phyloP scores from a whole-genome alignment of 2,888 invertebrate genomes.

The Diogma glabrata region DNA sequence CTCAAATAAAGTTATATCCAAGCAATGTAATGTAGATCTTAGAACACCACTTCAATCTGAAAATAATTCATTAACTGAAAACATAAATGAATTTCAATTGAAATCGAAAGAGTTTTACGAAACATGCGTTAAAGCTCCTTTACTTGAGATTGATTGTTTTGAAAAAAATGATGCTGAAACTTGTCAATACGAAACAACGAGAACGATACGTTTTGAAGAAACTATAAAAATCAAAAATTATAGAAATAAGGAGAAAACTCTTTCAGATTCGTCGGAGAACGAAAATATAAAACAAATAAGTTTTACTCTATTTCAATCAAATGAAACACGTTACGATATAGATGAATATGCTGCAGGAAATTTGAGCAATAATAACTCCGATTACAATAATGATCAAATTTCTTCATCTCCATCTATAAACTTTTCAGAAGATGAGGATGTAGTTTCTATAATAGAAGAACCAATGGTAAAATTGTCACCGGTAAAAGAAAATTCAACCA shows the following conservation, averaged over 20 bases:
- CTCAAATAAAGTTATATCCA: background rate
- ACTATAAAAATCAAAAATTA: background rate
- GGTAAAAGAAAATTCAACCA: slow-evolving; percentile 10
- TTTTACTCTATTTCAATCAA: background rate
- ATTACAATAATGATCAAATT: background rate
- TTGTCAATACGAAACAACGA: background rate
- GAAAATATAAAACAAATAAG: background rate
- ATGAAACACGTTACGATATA: no score
- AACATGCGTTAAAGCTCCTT: background rate
- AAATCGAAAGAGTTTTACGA: background rate
- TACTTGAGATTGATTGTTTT: background rate
- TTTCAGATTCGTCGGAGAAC: no score
- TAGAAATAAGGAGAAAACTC: no score
- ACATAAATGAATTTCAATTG: background rate
- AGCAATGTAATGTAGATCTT: background rate
- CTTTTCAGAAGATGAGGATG: slow-evolving; percentile 6
- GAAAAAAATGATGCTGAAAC: background rate
- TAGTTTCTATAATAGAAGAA: slow-evolving; percentile 9
- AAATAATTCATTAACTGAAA: background rate
- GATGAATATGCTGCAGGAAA: no score
- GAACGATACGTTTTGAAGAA: background rate
- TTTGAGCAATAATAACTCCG: no score
- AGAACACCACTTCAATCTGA: no score
- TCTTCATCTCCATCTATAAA: background rate
- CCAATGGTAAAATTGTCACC: background rate